Evolutionary conservation across 2,113 vertebrate genomes (phyloP), one percentile per base, ranked within the genome.

Genomic region (Baryphthengus martii): DNA sequence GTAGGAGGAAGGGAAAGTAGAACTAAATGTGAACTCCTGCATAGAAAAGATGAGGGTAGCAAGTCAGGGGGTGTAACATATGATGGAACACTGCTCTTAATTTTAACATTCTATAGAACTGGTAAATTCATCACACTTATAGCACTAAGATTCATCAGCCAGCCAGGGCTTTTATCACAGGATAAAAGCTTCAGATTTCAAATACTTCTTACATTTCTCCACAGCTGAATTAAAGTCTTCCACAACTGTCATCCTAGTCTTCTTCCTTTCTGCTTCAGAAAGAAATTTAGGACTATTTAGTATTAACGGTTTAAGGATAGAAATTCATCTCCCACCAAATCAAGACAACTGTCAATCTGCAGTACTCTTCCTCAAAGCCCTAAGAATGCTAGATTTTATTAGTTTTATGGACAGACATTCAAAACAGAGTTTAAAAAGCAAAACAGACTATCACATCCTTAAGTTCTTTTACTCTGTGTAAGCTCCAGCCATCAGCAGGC

Each of bases 1-100:
- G n/a, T 52, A 75, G 93, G 66, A 91, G 82, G 85, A n/a, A 95
- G 67, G 42, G 35, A 85, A 90, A 93, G 85, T 15, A 93, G 62
- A 86, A 91, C 21, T 31, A 74, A 92, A 89, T 82, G 78, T 68
- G 71, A 88, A 82, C 44, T 74, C 47, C 44, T 72, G 70, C 70
- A 52, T 28, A 82, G 44, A 91, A 82, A 91, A 87, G 65, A 84
- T 28, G n/a, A 59, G 39, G 39, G 78, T 35, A 92, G 49, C 39
- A 93, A 89, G 71, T 31, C n/a, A 6, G 26, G 24, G 78, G 31
- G 16, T 68, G 49, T 56, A 74, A 67, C 47, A 78, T 28, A 62
- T 59, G 75, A 76, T 56, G 35, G 42, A 63, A 52, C 52, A 33
- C 31, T 71, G 20, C 14, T 81, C 55, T 85, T 72, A 50, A 78